phyloP scores from a whole-genome alignment of 2,113 vertebrate species.

The Orthonyx spaldingii region DNA sequence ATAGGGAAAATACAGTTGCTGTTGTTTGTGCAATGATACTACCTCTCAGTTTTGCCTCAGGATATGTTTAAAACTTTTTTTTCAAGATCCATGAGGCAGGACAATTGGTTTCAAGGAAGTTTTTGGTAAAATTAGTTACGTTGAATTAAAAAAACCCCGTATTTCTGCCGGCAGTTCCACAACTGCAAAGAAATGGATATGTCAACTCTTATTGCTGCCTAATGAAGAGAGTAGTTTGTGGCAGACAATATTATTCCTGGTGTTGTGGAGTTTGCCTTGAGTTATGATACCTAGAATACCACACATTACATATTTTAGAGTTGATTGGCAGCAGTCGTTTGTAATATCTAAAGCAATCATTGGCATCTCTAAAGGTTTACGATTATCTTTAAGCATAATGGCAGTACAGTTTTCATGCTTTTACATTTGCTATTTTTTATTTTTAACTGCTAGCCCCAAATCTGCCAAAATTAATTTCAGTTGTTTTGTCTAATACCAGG shows the following conservation, averaged over 20 bases:
- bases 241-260: slow-evolving; percentile 52
- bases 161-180: slow-evolving; percentile 9
- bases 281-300: slow-evolving; percentile 21
- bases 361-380: slow-evolving; percentile 75
- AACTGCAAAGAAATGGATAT: slow-evolving; percentile 14
- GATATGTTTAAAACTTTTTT: background rate
- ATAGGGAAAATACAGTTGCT: background rate
- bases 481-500: slow-evolving; percentile 66
- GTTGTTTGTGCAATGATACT: background rate
- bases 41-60: background rate
- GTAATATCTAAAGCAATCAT: slow-evolving; percentile 62
- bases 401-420: slow-evolving; percentile 74
- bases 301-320: slow-evolving; percentile 26
- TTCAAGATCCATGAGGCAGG: background rate
- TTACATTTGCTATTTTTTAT: slow-evolving; percentile 79
- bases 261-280: slow-evolving; percentile 55
- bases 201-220: background rate
- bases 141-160: background rate
- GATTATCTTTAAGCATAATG: slow-evolving; percentile 76
- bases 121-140: slow-evolving; percentile 19
- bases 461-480: slow-evolving; percentile 73
- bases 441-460: slow-evolving; percentile 78
- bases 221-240: slow-evolving; percentile 31
- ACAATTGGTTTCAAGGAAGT: slow-evolving; percentile 10
- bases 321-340: slow-evolving; percentile 76